Percentiles rank a stretch among this genome's conserved stretches.
phyloP scores from a whole-genome alignment of 1,140 invertebrate species.

The Maniola jurtina region DNA sequence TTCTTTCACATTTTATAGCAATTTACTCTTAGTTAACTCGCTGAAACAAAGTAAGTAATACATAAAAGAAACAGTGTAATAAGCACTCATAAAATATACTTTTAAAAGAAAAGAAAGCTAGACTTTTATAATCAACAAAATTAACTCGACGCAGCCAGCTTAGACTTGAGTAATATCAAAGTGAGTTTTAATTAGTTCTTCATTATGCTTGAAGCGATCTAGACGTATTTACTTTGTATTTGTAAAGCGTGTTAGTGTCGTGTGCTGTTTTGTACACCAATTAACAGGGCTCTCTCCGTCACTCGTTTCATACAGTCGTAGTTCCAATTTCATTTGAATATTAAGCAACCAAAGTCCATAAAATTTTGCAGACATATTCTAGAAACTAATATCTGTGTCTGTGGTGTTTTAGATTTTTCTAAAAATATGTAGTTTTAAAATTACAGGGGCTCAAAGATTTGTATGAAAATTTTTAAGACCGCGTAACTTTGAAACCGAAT shows the following conservation, averaged over 20 bases:
- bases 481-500: too few relatives aligned
- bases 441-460: too few relatives aligned
- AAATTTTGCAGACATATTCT: too few relatives aligned
- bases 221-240: slow-evolving; percentile 20
- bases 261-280: too few relatives aligned
- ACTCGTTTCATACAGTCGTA: too few relatives aligned
- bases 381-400: too few relatives aligned
- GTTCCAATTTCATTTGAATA: too few relatives aligned
- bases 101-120: slow-evolving; percentile 6
- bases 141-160: slow-evolving; percentile 17
- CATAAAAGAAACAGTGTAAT: slow-evolving; percentile 1
- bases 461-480: too few relatives aligned
- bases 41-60: slow-evolving; percentile 3
- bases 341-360: too few relatives aligned
- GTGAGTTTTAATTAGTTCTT: slow-evolving; percentile 37
- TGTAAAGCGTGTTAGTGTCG: neutral
- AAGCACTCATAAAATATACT: slow-evolving; percentile 2
- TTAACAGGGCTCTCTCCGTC: too few relatives aligned
- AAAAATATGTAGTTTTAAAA: too few relatives aligned
- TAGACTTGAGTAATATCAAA: slow-evolving; percentile 24
- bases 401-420: too few relatives aligned
- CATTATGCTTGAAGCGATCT: slow-evolving; percentile 24
- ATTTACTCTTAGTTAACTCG: neutral
- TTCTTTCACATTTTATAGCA: neutral
- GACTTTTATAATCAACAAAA: slow-evolving; percentile 11